Conservation (phyloP, 23 tunicate genomes). For the Trididemnum miniatum region DNA sequence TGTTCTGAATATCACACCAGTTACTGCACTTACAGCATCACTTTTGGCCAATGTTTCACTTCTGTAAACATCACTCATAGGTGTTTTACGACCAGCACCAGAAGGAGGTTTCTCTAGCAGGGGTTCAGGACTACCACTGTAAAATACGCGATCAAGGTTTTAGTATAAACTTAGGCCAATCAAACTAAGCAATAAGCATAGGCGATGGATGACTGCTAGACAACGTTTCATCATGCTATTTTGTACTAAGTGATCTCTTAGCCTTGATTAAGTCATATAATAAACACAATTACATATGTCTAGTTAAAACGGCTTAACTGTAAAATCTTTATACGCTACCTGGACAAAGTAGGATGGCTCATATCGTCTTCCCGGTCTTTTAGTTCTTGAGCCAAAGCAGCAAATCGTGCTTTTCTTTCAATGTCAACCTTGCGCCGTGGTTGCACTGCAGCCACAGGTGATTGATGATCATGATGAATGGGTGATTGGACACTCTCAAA, state of each 20-base stretch:
- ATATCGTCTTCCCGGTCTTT: conserved; percentile 24
- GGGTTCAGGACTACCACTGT: too few species aligned
- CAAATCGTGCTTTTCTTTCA: conserved; percentile 31
- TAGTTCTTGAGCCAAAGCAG: conserved; percentile 30
- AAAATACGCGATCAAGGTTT: too few species aligned
- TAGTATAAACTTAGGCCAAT: too few species aligned
- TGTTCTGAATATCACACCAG: too few species aligned
- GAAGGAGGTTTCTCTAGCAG: background rate
- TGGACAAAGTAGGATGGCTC: conserved; percentile 13
- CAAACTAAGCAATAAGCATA: too few species aligned
- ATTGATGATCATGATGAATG: conserved; percentile 28
- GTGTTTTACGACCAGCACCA: conserved; percentile 19
- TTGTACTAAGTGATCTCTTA: too few species aligned
- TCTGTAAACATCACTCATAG: conserved; percentile 32
- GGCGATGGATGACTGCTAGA: too few species aligned
- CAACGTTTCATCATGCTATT: too few species aligned
- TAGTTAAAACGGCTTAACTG: too few species aligned
- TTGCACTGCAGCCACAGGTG: background rate
- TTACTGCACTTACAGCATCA: background rate
- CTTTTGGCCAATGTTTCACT: background rate
- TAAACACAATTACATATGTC: too few species aligned
- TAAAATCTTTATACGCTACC: too few species aligned
- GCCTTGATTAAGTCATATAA: too few species aligned
- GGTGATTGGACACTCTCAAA: conserved; percentile 43
- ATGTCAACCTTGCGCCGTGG: conserved; percentile 13